Evolutionary conservation across 2,113 vertebrate genomes (phyloP), one percentile per base, ranked within the genome.

Genomic region (Pithys albifrons): DNA sequence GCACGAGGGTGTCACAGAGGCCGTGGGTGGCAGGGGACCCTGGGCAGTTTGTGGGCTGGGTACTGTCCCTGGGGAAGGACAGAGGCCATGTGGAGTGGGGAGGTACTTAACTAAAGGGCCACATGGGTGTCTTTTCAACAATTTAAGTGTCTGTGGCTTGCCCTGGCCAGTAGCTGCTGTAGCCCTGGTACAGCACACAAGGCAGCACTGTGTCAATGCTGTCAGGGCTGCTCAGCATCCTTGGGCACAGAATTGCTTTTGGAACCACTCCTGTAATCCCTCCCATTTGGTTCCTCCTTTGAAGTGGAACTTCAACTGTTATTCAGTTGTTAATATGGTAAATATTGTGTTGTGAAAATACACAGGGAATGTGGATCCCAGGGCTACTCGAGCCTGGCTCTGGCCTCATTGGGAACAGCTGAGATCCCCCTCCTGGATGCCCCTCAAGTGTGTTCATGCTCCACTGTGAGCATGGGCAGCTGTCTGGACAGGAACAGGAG

Each of bases 1-100:
- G 51, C 5, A 2, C 31, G 33, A 7, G 0, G 0, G 31, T 19
- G 51, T 43, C 49, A 4, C 33, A 10, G 48, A 25, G 69, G 45
- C 65, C 24, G 6, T 15, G 2, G 51, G 59, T 55, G 58, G 14
- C 64, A 14, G n/a, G 64, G 52, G 7, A 37, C 17, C 19, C 29
- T 4, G 3, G 64, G n/a, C 65, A 33, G 37, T 16, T 59, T 59
- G 57, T 35, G 57, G n/a, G 57, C 57, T 59, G 31, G 35, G 29
- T 4, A 11, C 77, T 5, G 17, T 37, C 46, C 29, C 8, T 17
- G 13, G 43, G 29, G 39, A 39, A 9, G 28, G 54, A 4, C 10
- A 9, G 74, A n/a, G 24, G 25, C n/a, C 8, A 0, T 2, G 4
- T 15, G 22, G 9, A 28, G 9, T 28, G 8, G 28, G 24, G 23